Evolutionary conservation across 1,140 invertebrate species (phyloP), one percentile per base, ranked within the genome.

Genomic region (Geopemphigus sp.): DNA sequence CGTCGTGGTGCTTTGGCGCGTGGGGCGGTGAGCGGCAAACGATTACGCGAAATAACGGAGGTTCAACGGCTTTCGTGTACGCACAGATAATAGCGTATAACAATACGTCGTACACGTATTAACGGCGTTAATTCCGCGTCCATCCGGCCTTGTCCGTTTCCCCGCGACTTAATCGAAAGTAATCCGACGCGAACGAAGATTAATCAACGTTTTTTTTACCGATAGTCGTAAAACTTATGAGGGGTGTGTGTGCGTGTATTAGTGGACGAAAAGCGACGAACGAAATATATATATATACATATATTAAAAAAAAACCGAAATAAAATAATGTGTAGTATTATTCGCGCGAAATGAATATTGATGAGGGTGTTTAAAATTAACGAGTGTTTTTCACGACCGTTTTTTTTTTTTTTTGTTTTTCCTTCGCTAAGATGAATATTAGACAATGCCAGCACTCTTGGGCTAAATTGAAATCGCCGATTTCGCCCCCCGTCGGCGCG

Each of bases 311-410:
- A 22, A 45, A 26, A 15, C 50, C 22, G 66, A 50, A 50, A 50
- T 50, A 68, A 50, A 22, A 68, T 22, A 47, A 68, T 45, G 22
- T 47, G 66, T 50, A 22, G 47, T 26, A 29, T 72, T 72, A 29
- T 72, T 72, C 45, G 12, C 6, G 10, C 24, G 24, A 54, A 72
- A 72, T 72, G 47, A 72, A 72, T 72, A 72, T 72, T 72, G 47
- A 72, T 72, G 68, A 72, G 26, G 10, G 47, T 72, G n/a, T 39
- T 29, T 72, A 11, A 53, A 53, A 53, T 53, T 17, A 24, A 53
- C 10, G 66, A 22, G 17, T 19, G 66, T 68, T 70, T 70, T 70
- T n/a, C 47, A 12, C 3, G 2, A 39, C 64, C 45, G 22, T 50
- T 47, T 45, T 66, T 24, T 50, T 24, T 24, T 57, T 57, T 57